Evolutionary conservation across 2,888 invertebrate genomes (phyloP).

Genomic region (Idaea dimidiata): DNA sequence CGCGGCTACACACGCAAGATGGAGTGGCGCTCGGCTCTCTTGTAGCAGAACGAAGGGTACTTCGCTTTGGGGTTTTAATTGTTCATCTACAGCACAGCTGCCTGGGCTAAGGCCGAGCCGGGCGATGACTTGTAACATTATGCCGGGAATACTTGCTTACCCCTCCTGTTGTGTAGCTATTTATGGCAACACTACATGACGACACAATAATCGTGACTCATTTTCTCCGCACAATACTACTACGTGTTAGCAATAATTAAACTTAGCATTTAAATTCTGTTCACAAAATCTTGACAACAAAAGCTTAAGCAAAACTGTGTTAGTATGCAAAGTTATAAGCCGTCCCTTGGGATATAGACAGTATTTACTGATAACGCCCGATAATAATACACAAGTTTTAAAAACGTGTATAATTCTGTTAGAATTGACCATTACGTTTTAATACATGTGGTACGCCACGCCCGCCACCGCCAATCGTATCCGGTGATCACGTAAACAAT

Average conservation of each 20-base stretch:
- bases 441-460: constrained; percentile 59
- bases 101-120: constrained; percentile 27
- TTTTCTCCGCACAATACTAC: constrained; percentile 39
- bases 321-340: constrained; percentile 7
- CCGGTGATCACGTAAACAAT: constrained; percentile 69
- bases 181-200: constrained; percentile 52
- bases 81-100: constrained; percentile 43
- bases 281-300: constrained; percentile 31
- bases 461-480: constrained; percentile 57
- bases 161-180: constrained; percentile 52
- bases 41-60: constrained; percentile 52
- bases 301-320: constrained; percentile 25
- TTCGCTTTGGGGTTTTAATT: constrained; percentile 60
- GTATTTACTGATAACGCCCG: background rate
- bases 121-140: constrained; percentile 43
- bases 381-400: constrained; percentile 1
- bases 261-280: constrained; percentile 44
- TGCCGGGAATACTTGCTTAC: constrained; percentile 38
- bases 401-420: background rate
- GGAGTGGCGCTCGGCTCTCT: constrained; percentile 45
- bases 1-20: constrained; percentile 48
- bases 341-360: background rate
- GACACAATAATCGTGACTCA: constrained; percentile 62
- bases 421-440: constrained; percentile 49
- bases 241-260: constrained; percentile 50